Base-by-base conservation (phyloP, 2,888 invertebrate species). In the Stegana nigrithorax region DNA sequence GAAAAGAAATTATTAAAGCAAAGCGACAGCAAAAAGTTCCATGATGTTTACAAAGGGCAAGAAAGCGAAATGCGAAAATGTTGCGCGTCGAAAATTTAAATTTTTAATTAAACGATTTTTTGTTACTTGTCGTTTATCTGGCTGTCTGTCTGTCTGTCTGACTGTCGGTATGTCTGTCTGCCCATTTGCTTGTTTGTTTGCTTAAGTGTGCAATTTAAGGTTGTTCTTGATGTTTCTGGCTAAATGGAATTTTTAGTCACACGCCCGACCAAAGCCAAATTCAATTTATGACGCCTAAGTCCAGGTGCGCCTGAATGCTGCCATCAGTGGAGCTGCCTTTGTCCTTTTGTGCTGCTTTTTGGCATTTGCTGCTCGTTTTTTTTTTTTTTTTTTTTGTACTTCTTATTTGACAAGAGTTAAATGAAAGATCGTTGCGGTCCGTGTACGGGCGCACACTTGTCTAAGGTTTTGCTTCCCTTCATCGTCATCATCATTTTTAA, bases 241-340 rank as follows among this genome's bases (percentile, higher is more conserved):
- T n/a, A n/a, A 32, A 36, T 17, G 10, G 21, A n/a, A n/a, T 47
- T 21, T 12, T 17, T 14, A 53, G 60, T 63, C 63, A 67, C 61
- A 70, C 64, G 63, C 60, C 58, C 64, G 64, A 21, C 65, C 65
- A 73, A 80, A 80, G 73, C 75, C 80, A 75, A 80, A 80, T 75
- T 75, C 76, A 78, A 80, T 75, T 80, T 78, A 62, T 62, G 73
- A 66, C 66, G 72, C 66, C 56, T 58, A 62, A 73, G 76, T 61
- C 68, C 29, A 53, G 51, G 51, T 53, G 21, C n/a, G n/a, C n/a
- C n/a, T n/a, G n/a, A n/a, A n/a, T 5, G 21, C 12, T 21, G 8
- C 45, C 7, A 21, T 6, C 21, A 45, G 1, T 19, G n/a, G 23
- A 47, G 12, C 17, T 23, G 47, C 4, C 25, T 47, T 7, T 44